Conservation (phyloP, 2,888 invertebrate species). For the Priocnemis perturbator region DNA sequence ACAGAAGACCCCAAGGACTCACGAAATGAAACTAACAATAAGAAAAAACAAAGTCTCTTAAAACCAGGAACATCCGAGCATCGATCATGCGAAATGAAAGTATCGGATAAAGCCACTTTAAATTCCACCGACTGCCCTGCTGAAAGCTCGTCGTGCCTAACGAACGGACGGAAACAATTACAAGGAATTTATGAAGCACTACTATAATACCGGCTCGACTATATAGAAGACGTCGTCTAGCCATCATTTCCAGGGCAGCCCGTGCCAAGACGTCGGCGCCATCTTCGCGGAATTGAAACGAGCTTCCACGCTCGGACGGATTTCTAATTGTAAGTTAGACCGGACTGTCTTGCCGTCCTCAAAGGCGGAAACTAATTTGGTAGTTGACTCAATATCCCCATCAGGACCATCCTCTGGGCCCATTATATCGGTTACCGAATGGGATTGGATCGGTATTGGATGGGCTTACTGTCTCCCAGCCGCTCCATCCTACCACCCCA, state of each 20-base stretch:
- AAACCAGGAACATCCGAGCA: too few species aligned
- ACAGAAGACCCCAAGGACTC: too few species aligned
- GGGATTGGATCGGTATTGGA: conserved; percentile 25
- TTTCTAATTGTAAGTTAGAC: neutral
- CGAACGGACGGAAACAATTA: too few species aligned
- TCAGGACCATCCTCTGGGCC: conserved; percentile 16
- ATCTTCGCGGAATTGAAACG: conserved; percentile 1
- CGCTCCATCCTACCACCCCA: conserved; percentile 5
- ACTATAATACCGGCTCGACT: too few species aligned
- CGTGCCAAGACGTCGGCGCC: neutral
- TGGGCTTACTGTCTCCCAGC: conserved; percentile 22
- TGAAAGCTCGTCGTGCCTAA: too few species aligned
- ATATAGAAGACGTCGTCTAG: too few species aligned
- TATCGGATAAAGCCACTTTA: too few species aligned
- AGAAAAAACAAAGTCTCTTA: too few species aligned
- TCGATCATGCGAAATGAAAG: too few species aligned
- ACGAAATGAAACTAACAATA: too few species aligned
- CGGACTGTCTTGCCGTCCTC: conserved; percentile 18
- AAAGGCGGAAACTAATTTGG: conserved; percentile 31
- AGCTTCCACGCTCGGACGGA: neutral
- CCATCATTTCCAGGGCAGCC: neutral
- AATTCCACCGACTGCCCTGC: too few species aligned
- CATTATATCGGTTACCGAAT: neutral
- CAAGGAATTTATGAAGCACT: too few species aligned
- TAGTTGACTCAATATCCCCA: conserved; percentile 32